Base-by-base conservation (phyloP, 2,888 invertebrate species). In the Megamerina dolium region DNA sequence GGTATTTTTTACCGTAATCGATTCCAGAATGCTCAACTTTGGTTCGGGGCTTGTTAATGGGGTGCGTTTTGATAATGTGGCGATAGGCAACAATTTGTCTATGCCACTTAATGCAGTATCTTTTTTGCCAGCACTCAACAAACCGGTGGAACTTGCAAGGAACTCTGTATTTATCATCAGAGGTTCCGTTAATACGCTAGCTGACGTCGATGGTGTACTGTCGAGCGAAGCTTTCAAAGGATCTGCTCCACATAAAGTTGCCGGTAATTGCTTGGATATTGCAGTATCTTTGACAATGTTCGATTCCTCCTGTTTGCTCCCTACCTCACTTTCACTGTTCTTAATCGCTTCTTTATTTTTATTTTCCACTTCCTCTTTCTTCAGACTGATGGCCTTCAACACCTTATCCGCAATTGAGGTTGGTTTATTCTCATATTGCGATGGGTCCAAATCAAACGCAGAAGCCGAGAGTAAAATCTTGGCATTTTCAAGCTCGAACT, bases 341-440 rank as follows among this genome's bases (percentile, higher is more conserved):
- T 30, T 19, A 5, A 43, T 44, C 18, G 38, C 48, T 72, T 75
- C 20, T 71, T 77, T 75, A 68, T 75, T 40, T 70, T 77, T 65
- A 32, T 58, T 48, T 72, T 68, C 55, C 68, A 73, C 65, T 41
- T 70, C 63, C 73, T 79, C 52, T 73, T 79, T 64, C 73, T 79
- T 66, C 72, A 79, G 65, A 71, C 76, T 70, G 4, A 72, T 64
- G 5, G 79, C 80, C 59, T 79, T 77, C 1, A 80, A 68, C 4
- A 80, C 74, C 58, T 79, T 80, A 52, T 80, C 80, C 1, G 80
- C 80, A 54, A 80, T 80, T 48, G 80, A 80, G 1, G 78, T 76
- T n/a, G 66, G 63, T 38, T 66, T 67, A 31, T 62, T 66, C 36
- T 70, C 70, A 20, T 65, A 60, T 43, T 69, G 70, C 1, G 65